Evolutionary conservation across 2,797 vertebrate species (phyloP), one percentile per base, ranked within the genome.

Genomic region (Calcarius lapponicus): DNA sequence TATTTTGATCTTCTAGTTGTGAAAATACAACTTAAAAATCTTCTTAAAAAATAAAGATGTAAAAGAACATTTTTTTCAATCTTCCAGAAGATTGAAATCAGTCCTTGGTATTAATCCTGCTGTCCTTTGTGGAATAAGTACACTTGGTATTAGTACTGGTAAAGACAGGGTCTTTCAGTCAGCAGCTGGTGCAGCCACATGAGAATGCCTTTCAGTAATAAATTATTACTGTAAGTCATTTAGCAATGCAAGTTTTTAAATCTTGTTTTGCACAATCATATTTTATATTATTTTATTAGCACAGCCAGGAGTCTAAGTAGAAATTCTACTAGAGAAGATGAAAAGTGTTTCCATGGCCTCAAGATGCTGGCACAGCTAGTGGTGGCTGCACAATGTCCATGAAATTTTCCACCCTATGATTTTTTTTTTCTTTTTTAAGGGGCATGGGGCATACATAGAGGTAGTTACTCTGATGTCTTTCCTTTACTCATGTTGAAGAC

Each of bases 381-480:
- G 0, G 29, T 34, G 40, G 36, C n/a, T 42, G 11, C 31, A 14
- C 14, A n/a, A 13, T 1, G 2, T 7, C 45, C 12, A 12, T 56
- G 21, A n/a, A 56, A 56, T 56, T n/a, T 50, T 32, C 38, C 6
- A 34, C 13, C 26, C 7, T 6, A 2, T 18, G 14, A 66, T 42
- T 43, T 43, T 66, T 48, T 51, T 10, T 20, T 67, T 8, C 1
- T 28, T 58, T 72, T 78, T 48, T 38, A 47, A 47, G 17, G 12
- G 47, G 1, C 28, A 26, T 47, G 26, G 3, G 6, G 3, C 18
- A 50, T 18, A 29, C 7, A 7, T 1, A 17, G 7, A 50, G 2
- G 11, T 28, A 57, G 19, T 19, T 17, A 28, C 5, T 50, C 22
- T 21, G 24, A 34, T 80, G n/a, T 57, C 21, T 75, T 76, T 32